Conservation (phyloP, 2,888 invertebrate genomes). For the Scelioninae gen. 1 region DNA sequence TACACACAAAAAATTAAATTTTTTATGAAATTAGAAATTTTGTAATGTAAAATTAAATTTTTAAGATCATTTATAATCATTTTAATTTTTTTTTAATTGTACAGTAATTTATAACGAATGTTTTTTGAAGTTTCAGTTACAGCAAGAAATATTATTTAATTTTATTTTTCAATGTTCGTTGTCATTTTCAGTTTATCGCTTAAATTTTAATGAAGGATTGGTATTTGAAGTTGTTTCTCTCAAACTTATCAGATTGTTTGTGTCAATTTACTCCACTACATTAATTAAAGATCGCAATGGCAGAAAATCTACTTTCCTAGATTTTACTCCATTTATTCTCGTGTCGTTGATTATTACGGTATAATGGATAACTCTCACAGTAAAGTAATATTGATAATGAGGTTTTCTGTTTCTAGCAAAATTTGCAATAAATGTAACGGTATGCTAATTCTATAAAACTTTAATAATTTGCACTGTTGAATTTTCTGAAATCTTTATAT, state of each 20-base stretch:
- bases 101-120: background rate
- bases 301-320: slow-evolving; percentile 15
- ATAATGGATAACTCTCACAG: slow-evolving; percentile 2
- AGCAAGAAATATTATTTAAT: background rate
- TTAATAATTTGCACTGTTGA: too few species aligned
- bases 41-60: too few species aligned
- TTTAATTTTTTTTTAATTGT: too few species aligned
- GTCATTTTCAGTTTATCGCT: slow-evolving; percentile 7
- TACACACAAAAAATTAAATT: too few species aligned
- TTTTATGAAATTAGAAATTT: too few species aligned
- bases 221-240: slow-evolving; percentile 5
- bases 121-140: background rate
- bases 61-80: too few species aligned
- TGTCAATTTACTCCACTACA: slow-evolving; percentile 17
- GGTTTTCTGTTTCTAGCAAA: too few species aligned
- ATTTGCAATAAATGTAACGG: too few species aligned
- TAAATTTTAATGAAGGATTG: slow-evolving; percentile 32
- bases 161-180: background rate
- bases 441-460: too few species aligned
- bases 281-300: slow-evolving; percentile 17
- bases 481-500: too few species aligned
- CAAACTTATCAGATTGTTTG: slow-evolving; percentile 25
- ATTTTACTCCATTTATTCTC: too few species aligned
- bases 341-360: too few species aligned
- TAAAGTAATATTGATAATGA: background rate